These are phyloP conservation scores for Chelon labrosus DNA, from an alignment of 2,797 vertebrate genomes.

Conservation along the genomic window DNA sequence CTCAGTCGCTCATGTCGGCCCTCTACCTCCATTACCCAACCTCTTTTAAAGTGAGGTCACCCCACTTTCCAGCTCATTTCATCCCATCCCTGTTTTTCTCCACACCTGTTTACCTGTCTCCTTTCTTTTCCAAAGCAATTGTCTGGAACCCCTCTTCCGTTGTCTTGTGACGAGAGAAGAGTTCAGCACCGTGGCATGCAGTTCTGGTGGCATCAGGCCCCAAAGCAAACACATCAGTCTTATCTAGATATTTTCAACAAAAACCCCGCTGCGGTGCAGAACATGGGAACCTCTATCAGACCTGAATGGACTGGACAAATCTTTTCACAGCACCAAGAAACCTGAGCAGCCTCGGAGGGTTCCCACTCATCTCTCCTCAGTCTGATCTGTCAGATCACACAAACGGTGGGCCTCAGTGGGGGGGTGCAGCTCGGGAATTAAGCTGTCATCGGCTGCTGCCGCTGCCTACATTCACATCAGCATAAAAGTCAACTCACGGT, in stretches of 20 bases:
- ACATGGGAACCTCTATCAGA: conserved; percentile 91
- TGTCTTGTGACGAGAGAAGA: conserved; percentile 78
- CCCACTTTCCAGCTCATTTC: conserved; percentile 67
- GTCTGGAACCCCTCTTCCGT: conserved; percentile 81
- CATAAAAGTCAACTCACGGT: conserved; percentile 78
- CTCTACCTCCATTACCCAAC: conserved; percentile 52
- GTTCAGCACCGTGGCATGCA: conserved; percentile 88
- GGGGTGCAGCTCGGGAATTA: conserved; percentile 85
- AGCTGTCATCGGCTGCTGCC: conserved; percentile 90
- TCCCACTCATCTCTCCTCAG: conserved; percentile 87
- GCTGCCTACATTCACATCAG: conserved; percentile 72
- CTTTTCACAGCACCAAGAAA: conserved; percentile 92
- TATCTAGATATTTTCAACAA: conserved; percentile 78
- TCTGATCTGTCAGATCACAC: conserved; percentile 90
- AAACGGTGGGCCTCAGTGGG: conserved; percentile 84
- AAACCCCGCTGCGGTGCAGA: conserved; percentile 80
- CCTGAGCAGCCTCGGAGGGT: conserved; percentile 86
- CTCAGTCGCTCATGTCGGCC: conserved; percentile 58
- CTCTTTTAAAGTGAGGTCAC: conserved; percentile 72
- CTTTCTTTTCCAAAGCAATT: conserved; percentile 62
- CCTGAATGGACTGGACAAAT: conserved; percentile 90
- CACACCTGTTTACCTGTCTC: conserved; percentile 60
- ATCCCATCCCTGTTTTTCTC: conserved; percentile 35
- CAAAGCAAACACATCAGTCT: conserved; percentile 72
- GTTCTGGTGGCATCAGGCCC: conserved; percentile 82